Base-by-base conservation (phyloP, 2,113 vertebrate genomes). In the Podarcis cretensis region DNA sequence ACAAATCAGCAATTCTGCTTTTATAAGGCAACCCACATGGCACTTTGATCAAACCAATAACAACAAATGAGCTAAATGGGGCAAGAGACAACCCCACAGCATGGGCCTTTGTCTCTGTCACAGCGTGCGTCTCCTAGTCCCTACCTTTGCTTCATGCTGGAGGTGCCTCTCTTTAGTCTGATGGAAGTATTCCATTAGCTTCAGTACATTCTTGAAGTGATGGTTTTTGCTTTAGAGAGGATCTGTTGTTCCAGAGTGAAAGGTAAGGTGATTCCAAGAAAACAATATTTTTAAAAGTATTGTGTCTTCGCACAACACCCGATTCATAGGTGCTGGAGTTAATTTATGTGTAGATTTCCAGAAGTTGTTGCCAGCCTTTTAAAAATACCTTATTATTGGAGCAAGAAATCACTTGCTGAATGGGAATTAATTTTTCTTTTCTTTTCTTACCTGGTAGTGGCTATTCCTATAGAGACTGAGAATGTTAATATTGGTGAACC, bases 1-100 rank as follows among this genome's bases (percentile, higher is more conserved):
- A 95, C 95, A 96, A 96, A 96, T 95, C 94, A 94, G 93, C 94
- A 92, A 92, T 95, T 93, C 94, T 86, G 89, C 92, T 95, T 94
- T 95, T 93, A 91, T 92, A 83, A 35, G 79, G 77, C 40, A 75
- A 94, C 84, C 91, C 93, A 89, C 92, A 81, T 90, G 89, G 87
- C 90, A 87, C 94, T 94, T 95, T 95, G 94, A 96, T 95, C 92
- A 90, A 81, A 84, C 82, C 79, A 83, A 79, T 90, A 84, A 89
- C 90, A 94, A 92, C 94, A 94, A 92, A 88, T 90, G 90, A 86
- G 84, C 90, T 91, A 88, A 90, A 91, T 23, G 8, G 0, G 0
- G 4, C 10, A 84, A 84, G 88, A 90, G 84, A 84, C 0, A 0
- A 35, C 37, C 83, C 90, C 90, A 91, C 68, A 1, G 2, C 81